Base-by-base conservation (phyloP, 2,888 invertebrate species). In the Scelioninae gen. 2 region DNA sequence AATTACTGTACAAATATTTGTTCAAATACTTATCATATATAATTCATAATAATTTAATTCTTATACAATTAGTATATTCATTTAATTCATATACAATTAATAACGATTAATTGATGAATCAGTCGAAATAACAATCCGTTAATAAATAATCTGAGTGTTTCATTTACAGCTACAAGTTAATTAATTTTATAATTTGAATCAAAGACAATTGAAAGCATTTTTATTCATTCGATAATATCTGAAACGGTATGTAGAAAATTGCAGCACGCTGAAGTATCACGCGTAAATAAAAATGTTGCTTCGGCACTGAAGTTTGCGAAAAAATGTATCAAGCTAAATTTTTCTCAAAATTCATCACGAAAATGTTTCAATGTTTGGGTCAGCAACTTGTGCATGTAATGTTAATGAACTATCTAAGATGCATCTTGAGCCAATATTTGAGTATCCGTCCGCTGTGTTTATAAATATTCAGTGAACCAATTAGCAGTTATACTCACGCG, bases 281-380 rank as follows among this genome's bases (percentile, higher is more conserved):
- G 45, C 28, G 39, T 61, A 39, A 61, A 48, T 48, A 43, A 33
- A 63, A 50, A 52, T 63, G 61, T 63, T 63, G 61, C 61, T 35
- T 50, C 50, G 33, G 13, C 50, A 50, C 19, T n/a, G 19, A 33
- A 41, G 13, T 52, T 18, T 7, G n/a, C 39, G 39, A 18, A 11
- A 25, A 18, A 39, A 39, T n/a, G 7, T 6, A 25, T 33, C 22
- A 28, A n/a, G 25, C 22, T 10, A 35, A 48, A 60, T 37, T 19
- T 2, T 33, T 46, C 31, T 15, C 15, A 25, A 25, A 25, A 4
- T 11, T n/a, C 33, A 10, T 35, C 39, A n/a, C 37, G 10, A 25
- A 37, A 48, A 22, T 31, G 33, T 63, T 50, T 18, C 41, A 50
- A 43, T 52, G 63, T 63, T 53, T 52, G 52, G 31, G 28, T 13